These are phyloP conservation scores for Galbula dea DNA, from an alignment of 2,113 vertebrate genomes.

Conservation along the genomic window DNA sequence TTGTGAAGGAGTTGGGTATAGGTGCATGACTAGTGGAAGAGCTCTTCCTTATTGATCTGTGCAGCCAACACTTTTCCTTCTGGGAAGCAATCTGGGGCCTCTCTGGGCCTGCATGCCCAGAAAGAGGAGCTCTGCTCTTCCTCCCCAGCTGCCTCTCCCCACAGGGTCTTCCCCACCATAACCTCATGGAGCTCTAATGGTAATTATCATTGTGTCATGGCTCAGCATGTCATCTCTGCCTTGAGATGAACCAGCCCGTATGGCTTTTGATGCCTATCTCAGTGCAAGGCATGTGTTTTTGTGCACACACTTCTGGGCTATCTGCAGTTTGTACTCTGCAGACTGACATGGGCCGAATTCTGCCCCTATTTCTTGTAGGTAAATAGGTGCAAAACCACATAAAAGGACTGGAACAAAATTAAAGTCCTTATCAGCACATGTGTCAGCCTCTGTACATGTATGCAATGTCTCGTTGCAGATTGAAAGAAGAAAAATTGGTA, in stretches of 20 bases:
- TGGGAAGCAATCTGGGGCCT: background rate
- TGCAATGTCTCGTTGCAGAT: background rate
- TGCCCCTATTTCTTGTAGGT: background rate
- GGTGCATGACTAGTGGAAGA: background rate
- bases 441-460: background rate
- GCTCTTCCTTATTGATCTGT: background rate
- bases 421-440: background rate
- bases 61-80: background rate
- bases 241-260: background rate
- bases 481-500: background rate
- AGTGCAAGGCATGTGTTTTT: accelerated
- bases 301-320: background rate
- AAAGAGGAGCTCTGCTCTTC: background rate
- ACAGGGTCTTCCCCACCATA: background rate
- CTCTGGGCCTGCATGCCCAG: background rate
- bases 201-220: background rate
- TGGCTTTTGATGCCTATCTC: background rate
- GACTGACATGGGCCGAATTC: background rate
- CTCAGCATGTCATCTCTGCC: background rate
- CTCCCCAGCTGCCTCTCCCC: accelerated
- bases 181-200: background rate
- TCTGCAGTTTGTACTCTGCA: background rate
- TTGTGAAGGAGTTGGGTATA: background rate
- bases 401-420: background rate
- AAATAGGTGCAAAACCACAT: background rate